Base-by-base conservation (phyloP, 2,888 invertebrate genomes). In the Thymelicus sylvestris region DNA sequence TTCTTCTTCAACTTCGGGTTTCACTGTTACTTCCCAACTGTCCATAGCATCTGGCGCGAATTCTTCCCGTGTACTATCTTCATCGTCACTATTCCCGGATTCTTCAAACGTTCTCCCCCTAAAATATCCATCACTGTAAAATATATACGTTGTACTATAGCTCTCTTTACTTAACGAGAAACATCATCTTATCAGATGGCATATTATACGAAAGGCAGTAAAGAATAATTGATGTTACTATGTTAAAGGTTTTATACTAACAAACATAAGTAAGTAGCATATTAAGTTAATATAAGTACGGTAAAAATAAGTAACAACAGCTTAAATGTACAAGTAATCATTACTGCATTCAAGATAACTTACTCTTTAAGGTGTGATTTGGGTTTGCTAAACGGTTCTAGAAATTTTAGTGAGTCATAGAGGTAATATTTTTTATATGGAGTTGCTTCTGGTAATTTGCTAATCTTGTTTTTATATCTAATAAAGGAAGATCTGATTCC, bases 401-500 rank as follows among this genome's bases (percentile, higher is more conserved):
- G 76, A 77, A 82, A 86, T 44, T 67, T 75, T 15, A 86, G 72
- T 4, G 80, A 72, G 50, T 84, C 83, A 61, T 81, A 81, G 8
- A 86, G 72, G 66, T 86, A 85, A 71, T 86, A 86, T 74, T 82
- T 84, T 79, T 67, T 81, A 55, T 76, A 76, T 8, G 74, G 39
- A 0, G 15, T 31, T 7, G 55, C 24, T 19, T 77, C 76, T 10
- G 69, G 61, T 38, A 7, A 6, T 47, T 66, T 68, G 72, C 15
- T 71, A 63, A 80, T 50, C 76, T 78, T 84, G 48, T 76, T 75
- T 74, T 80, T 83, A 47, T 81, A 86, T 78, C 86, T 76, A 38
- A 75, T 71, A 24, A 38, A 71, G 10, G 71, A 85, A 2, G 84
- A 83, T 12, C 84, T 74, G 67, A 86, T 79, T 0, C 84, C 84